phyloP scores from a whole-genome alignment of 23 tunicate genomes.

The Trididemnum nubilum region DNA sequence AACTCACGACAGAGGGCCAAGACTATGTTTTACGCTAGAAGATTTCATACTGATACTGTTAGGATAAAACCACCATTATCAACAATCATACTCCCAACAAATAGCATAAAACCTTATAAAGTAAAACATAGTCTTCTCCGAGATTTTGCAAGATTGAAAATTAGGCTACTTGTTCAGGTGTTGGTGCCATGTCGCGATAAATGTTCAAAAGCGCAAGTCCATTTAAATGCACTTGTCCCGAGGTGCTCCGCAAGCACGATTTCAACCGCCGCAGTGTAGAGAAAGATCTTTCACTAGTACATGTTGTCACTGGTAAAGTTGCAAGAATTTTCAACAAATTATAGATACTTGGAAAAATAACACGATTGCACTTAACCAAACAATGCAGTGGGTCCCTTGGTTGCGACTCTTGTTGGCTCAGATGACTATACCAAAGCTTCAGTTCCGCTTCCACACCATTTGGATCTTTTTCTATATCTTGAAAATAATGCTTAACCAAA shows the following conservation, averaged over 20 bases:
- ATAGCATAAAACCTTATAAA: background rate
- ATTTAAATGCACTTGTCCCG: background rate
- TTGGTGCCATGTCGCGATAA: background rate
- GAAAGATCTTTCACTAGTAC: background rate
- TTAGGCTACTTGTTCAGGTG: background rate
- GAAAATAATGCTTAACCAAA: background rate
- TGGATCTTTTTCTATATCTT: background rate
- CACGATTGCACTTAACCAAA: background rate
- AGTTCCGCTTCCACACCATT: background rate
- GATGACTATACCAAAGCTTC: background rate
- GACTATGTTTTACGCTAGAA: no score
- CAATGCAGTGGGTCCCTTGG: background rate
- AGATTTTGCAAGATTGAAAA: background rate
- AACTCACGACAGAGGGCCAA: no score
- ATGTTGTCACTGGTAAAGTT: background rate
- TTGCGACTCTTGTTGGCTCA: background rate
- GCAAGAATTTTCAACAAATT: no score
- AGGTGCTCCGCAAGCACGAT: background rate
- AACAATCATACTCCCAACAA: no score
- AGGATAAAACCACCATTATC: no score
- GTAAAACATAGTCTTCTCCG: background rate
- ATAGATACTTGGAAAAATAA: background rate
- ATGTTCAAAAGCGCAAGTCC: background rate
- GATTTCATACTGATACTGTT: no score
- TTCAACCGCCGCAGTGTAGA: background rate